These are phyloP conservation scores for Escarpia spicata DNA, from an alignment of 2,888 invertebrate species.

Conservation along the genomic window DNA sequence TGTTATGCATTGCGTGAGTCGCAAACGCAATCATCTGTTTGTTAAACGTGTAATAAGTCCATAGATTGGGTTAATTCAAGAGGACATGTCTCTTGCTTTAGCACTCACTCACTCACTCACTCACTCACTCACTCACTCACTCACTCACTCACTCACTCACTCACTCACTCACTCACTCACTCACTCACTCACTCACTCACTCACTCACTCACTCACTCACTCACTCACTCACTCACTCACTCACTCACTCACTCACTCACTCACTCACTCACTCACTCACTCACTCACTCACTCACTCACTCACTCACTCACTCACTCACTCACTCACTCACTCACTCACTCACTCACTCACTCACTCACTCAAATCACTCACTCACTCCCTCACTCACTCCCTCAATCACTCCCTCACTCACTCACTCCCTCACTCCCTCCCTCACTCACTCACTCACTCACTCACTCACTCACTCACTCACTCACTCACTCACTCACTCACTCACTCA, in stretches of 20 bases:
- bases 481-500: neutral
- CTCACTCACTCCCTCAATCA: too few relatives aligned
- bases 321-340: too few relatives aligned
- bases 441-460: neutral
- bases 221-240: too few relatives aligned
- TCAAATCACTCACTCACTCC: too few relatives aligned
- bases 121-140: neutral
- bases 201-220: too few relatives aligned
- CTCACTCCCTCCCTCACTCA: neutral
- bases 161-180: neutral
- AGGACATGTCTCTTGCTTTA: neutral
- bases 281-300: too few relatives aligned
- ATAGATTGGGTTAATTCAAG: neutral
- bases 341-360: too few relatives aligned
- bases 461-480: neutral
- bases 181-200: neutral
- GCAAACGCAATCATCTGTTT: neutral
- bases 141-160: neutral
- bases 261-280: too few relatives aligned
- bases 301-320: too few relatives aligned
- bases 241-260: too few relatives aligned
- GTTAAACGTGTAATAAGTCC: neutral
- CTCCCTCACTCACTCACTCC: neutral
- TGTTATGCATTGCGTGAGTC: neutral
- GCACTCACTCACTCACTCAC: neutral